Conservation (phyloP, 2,888 invertebrate genomes). For the Venustoraphidia nigricollis region DNA sequence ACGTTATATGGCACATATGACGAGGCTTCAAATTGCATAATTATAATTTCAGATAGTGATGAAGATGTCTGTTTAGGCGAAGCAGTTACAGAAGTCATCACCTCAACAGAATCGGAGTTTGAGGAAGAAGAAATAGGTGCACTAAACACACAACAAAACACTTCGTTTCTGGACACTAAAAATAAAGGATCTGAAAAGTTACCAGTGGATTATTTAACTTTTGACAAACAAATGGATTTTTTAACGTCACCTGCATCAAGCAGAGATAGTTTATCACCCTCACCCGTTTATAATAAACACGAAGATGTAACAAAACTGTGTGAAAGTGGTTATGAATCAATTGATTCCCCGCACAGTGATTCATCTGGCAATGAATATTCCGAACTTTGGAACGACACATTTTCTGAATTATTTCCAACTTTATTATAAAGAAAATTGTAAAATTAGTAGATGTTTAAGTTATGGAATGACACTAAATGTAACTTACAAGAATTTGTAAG, state of each 20-base stretch:
- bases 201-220: not conserved
- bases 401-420: constrained; percentile 63
- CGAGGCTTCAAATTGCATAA: constrained; percentile 56
- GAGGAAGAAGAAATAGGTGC: constrained; percentile 16
- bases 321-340: constrained; percentile 52
- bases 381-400: constrained; percentile 59
- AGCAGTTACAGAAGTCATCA: constrained; percentile 28
- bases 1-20: constrained; percentile 58
- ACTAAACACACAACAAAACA: not conserved
- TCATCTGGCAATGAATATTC: constrained; percentile 23
- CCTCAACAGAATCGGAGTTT: constrained; percentile 13
- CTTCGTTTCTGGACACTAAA: constrained; percentile 8
- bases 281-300: constrained; percentile 1
- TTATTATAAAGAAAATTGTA: constrained; percentile 33
- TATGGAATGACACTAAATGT: too few relatives aligned
- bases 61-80: constrained; percentile 34
- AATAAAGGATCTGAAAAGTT: constrained; percentile 1
- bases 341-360: constrained; percentile 36
- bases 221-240: too few relatives aligned
- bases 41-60: constrained; percentile 49
- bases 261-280: constrained; percentile 3
- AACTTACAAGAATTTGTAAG: too few relatives aligned
- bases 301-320: constrained; percentile 21
- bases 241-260: constrained; percentile 5
- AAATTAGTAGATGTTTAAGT: not conserved